A percentile compares a stretch with the other conserved stretches of the same genome.
Evolutionary conservation across 2,888 invertebrate species (phyloP).

Genomic region (Scaptomyza parva): DNA sequence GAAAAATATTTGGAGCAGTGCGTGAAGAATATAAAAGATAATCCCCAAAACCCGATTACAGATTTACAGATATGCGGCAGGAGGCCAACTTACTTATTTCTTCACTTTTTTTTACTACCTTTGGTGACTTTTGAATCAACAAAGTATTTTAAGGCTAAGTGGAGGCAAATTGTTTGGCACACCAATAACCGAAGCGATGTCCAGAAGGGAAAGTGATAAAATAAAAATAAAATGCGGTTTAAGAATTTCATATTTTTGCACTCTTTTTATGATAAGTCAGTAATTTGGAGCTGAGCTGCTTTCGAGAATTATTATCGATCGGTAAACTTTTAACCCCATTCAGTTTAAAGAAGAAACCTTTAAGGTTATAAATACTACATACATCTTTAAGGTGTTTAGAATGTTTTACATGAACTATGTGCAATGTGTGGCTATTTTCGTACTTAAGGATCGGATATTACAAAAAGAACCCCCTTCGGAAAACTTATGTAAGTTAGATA

Average conservation of each 20-base stretch:
- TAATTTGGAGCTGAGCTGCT: too few relatives aligned
- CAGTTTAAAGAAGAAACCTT: too few relatives aligned
- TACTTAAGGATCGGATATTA: too few relatives aligned
- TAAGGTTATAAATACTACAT: too few relatives aligned
- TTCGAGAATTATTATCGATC: too few relatives aligned
- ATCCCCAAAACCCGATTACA: constrained; percentile 31
- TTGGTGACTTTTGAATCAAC: constrained; percentile 5
- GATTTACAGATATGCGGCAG: constrained; percentile 23
- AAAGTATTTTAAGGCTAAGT: constrained; percentile 56
- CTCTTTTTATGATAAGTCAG: neutral
- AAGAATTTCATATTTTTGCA: constrained; percentile 10
- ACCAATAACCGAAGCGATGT: neutral
- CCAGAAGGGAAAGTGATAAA: constrained; percentile 13
- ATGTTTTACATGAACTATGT: too few relatives aligned
- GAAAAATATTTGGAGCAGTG: constrained; percentile 75
- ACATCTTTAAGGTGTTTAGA: too few relatives aligned
- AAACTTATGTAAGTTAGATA: too few relatives aligned
- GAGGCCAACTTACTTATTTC: constrained; percentile 1
- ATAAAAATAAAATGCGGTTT: constrained; percentile 5
- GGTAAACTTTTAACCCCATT: too few relatives aligned
- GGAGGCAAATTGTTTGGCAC: constrained; percentile 57
- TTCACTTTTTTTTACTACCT: too few relatives aligned
- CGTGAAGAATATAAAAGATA: constrained; percentile 36
- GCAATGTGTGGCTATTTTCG: too few relatives aligned
- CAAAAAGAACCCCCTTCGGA: too few relatives aligned